Base-by-base conservation (phyloP, 2,888 invertebrate genomes). In the Adelognathus sp. region DNA sequence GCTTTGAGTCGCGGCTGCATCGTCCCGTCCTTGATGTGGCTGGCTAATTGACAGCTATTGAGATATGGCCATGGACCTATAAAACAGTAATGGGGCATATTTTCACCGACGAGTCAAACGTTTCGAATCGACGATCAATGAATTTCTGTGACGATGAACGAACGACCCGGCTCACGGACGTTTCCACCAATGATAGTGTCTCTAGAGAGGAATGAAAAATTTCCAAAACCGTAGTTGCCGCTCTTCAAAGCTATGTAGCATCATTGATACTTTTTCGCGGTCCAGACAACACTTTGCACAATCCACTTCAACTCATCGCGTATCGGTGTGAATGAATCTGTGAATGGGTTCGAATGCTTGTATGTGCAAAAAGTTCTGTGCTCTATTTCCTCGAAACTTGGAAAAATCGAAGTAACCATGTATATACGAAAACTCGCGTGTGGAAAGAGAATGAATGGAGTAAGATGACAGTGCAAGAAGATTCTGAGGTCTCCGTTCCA, bases 51-150 rank as follows among this genome's bases (percentile, higher is more conserved):
- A 84, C 82, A 74, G 74, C 82, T 86, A 87, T 80, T 83, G 86
- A 83, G 81, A 84, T 88, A 85, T 86, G 85, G 85, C 86, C 88
- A 88, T 86, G 85, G 85, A 90, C 89, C 90, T 90, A 88, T 41
- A 79, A 50, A 89, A 89, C 83, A 85, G 82, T 81, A 88, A 84
- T 83, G 24, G 11, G 50, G 16, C 69, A 60, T 58, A 11, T 58
- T 60, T 74, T 46, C 9, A 5, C 33, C 54, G 6, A 50, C 16
- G 24, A 46, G 44, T 67, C 31, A 24, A 60, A 31, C 18, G 16
- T 3, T 11, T 29, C 3, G 33, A 29, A 21, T 16, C n/a, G 16
- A 24, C 18, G 54, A 33, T 33, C 16, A 18, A 64, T 52, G 69
- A 41, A n/a, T 31, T 18, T 31, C 41, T 33, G n/a, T 16, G 41